A percentile compares a stretch with the other conserved stretches of the same genome.
These are phyloP conservation scores for Hedychridium roseum DNA, from an alignment of 2,888 invertebrate genomes.

Conservation along the genomic window DNA sequence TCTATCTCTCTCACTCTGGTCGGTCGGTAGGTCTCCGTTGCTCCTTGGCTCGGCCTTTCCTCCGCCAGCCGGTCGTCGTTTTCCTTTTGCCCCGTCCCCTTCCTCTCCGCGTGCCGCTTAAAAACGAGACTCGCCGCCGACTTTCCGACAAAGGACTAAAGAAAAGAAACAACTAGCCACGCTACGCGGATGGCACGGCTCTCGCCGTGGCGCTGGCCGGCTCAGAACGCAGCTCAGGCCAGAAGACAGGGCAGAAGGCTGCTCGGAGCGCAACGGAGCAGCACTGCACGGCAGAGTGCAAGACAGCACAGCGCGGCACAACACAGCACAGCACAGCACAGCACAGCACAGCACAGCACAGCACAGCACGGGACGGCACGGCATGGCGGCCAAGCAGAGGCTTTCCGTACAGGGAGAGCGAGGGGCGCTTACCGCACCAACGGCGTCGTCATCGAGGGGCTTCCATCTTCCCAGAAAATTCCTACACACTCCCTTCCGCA, in stretches of 20 bases:
- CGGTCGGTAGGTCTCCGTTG: conserved; percentile 1
- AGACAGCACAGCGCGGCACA: too few relatives aligned
- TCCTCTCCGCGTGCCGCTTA: conserved; percentile 40
- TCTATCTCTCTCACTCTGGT: conserved; percentile 21
- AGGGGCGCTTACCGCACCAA: conserved; percentile 41
- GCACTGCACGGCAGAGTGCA: conserved; percentile 50
- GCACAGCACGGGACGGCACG: conserved; percentile 44
- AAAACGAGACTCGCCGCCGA: conserved; percentile 61
- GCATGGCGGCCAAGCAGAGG: conserved; percentile 49
- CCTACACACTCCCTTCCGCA: conserved; percentile 3
- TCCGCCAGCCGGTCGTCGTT: conserved; percentile 13
- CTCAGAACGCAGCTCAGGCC: too few relatives aligned
- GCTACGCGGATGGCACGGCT: conserved; percentile 50
- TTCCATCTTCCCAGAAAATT: background rate
- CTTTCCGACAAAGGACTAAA: conserved; percentile 63
- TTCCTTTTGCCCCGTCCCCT: conserved; percentile 13
- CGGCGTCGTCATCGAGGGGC: conserved; percentile 38
- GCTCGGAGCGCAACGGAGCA: too few relatives aligned
- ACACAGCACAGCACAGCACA: conserved; percentile 21
- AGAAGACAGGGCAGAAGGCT: too few relatives aligned
- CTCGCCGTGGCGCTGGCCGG: too few relatives aligned
- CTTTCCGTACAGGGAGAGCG: conserved; percentile 43
- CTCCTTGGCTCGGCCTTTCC: conserved; percentile 12
- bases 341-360: conserved; percentile 17
- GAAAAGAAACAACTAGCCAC: conserved; percentile 62